Base-by-base conservation (phyloP, 2,888 invertebrate species). In the Campoletis raptor region DNA sequence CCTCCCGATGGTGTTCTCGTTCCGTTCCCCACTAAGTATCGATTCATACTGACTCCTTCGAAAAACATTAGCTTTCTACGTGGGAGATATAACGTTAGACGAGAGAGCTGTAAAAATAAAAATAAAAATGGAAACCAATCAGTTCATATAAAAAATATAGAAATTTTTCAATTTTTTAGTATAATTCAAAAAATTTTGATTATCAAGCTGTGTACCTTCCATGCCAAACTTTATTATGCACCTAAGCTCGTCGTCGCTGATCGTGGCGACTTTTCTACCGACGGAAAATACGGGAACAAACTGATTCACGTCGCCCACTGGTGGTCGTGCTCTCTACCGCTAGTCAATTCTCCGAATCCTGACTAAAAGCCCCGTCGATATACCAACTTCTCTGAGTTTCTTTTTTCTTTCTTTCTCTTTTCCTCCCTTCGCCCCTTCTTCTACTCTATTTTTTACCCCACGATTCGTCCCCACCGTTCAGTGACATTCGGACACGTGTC, bases 261-360 rank as follows among this genome's bases (percentile, higher is more conserved):
- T n/a, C n/a, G n/a, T n/a, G 24, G 6, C 57, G 66, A 57, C 73
- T 79, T 36, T 42, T n/a, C 67, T 67, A 73, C 79, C 83, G 83
- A 83, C 54, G 45, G 66, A 83, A 83, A 18, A 54, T 36, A 24
- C 36, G 73, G 5, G 52, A 36, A 42, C 36, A 48, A n/a, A 21
- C 37, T 52, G 8, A 69, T 61, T 74, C 54, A 48, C 30, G 69
- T n/a, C 52, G 84, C 79, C 80, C 84, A 57, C 80, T 84, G 36
- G 84, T 54, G 84, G 80, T 48, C 74, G 74, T 40, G 48, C 57
- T 21, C 48, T 48, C 37, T 74, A 77, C 70, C 48, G 64, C 18
- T 81, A 8, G 12, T 30, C 3, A 24, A 21, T 24, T 24, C 57
- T 57, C 57, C 24, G 57, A 57, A 57, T 30, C 57, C 12, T 12